phyloP scores from a whole-genome alignment of 1,140 invertebrate genomes.

The Neodiprion pinetum region DNA sequence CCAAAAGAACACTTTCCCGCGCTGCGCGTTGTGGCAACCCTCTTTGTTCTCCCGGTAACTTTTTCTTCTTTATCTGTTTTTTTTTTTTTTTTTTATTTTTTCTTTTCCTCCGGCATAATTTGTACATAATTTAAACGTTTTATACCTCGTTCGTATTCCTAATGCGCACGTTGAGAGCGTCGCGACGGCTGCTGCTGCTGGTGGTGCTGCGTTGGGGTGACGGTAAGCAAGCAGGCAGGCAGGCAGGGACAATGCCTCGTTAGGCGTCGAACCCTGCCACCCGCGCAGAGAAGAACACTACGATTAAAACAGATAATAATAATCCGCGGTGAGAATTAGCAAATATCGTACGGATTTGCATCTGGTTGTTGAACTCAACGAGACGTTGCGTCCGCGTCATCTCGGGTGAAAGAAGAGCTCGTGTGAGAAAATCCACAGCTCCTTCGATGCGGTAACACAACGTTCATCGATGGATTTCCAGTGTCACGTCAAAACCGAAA shows the following conservation, averaged over 20 bases:
- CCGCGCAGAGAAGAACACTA: slow-evolving; percentile 38
- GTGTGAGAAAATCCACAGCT: too few relatives aligned
- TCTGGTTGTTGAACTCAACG: too few relatives aligned
- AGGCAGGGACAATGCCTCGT: slow-evolving; percentile 41
- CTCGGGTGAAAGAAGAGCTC: too few relatives aligned
- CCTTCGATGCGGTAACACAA: too few relatives aligned
- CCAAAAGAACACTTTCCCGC: not conserved
- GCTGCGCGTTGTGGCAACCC: not conserved
- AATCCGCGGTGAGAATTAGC: slow-evolving; percentile 48
- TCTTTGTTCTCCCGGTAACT: not conserved
- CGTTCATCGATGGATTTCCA: too few relatives aligned
- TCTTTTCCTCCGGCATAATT: slow-evolving; percentile 39
- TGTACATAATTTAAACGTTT: slow-evolving; percentile 41
- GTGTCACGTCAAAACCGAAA: too few relatives aligned
- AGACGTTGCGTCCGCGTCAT: too few relatives aligned
- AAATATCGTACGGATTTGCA: slow-evolving; percentile 15
- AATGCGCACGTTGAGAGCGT: not conserved
- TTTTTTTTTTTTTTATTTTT: not conserved
- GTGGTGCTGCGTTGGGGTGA: not conserved
- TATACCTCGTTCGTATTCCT: slow-evolving; percentile 32
- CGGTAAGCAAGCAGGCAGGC: slow-evolving; percentile 4
- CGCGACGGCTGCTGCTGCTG: not conserved
- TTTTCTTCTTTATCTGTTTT: not conserved
- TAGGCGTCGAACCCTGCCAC: slow-evolving; percentile 39
- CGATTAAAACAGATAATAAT: slow-evolving; percentile 43